Conservation (phyloP, 2,888 invertebrate genomes). For the Phania funesta region DNA sequence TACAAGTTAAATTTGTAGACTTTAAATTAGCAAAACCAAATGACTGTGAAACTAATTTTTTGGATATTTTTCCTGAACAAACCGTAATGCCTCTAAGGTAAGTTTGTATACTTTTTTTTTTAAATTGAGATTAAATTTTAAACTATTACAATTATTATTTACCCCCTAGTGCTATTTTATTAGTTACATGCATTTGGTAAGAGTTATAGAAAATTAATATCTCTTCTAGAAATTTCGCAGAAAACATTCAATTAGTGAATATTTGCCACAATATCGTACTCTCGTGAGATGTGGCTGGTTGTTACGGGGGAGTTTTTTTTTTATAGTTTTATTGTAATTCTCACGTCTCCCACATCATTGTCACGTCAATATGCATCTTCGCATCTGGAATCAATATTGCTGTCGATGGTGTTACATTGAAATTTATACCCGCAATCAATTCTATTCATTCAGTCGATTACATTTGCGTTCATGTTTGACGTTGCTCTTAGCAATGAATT, state of each 20-base stretch:
- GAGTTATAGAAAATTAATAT: too few relatives aligned
- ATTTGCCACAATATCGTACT: too few relatives aligned
- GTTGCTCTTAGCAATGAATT: not conserved
- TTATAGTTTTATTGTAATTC: not conserved
- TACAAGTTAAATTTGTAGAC: constrained; percentile 85
- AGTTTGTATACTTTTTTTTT: constrained; percentile 57
- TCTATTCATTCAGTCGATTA: constrained; percentile 17
- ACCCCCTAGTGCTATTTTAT: too few relatives aligned
- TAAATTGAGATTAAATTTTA: not conserved
- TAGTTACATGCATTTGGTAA: too few relatives aligned
- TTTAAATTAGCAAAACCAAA: constrained; percentile 87
- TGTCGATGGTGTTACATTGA: constrained; percentile 2
- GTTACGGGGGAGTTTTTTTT: not conserved
- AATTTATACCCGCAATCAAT: constrained; percentile 12
- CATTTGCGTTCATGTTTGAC: constrained; percentile 3
- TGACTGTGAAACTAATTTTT: constrained; percentile 88
- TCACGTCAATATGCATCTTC: not conserved
- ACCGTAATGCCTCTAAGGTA: constrained; percentile 84
- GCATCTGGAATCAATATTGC: not conserved
- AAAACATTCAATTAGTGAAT: too few relatives aligned
- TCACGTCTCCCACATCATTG: not conserved
- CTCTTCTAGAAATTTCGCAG: too few relatives aligned
- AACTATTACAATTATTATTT: not conserved
- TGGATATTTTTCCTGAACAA: constrained; percentile 86
- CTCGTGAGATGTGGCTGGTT: too few relatives aligned